Base-by-base conservation (phyloP, 2,888 invertebrate genomes). In the Eupithecia pulchellata region DNA sequence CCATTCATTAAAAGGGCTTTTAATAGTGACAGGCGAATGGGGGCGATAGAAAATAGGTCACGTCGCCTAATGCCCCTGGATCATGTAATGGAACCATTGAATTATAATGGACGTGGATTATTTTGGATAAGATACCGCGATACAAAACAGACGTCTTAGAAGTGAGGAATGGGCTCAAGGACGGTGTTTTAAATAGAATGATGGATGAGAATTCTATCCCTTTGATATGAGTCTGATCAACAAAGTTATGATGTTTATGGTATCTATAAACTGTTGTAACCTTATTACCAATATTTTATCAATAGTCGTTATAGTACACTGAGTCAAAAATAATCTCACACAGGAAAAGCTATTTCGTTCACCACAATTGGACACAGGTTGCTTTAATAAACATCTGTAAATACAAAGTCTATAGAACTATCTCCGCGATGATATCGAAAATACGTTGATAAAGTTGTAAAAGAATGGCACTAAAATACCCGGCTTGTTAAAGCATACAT, bases 101-200 rank as follows among this genome's bases (percentile, higher is more conserved):
- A 36, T 58, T 58, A 69, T 77, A 61, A 61, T 57, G 17, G 57
- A 73, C 64, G 64, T 52, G 52, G 52, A 57, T 29, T 57, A 57
- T 57, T 67, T 73, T 73, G 69, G 73, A 66, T 66, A 73, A 70
- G 47, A 63, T 60, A 60, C 74, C 65, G 68, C 75, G 77, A 82
- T 78, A 78, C 68, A 66, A 75, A 75, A 77, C 83, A 83, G 77
- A 79, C 71, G 71, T 72, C 74, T 78, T 65, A 74, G 77, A 78
- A 77, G 80, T 63, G 69, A 72, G 74, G 76, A 82, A 79, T 77
- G 77, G 75, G 80, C 76, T 80, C 87, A 86, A 87, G 85, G 84
- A 78, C 84, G 75, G 71, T 57, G 62, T 39, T 34, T 57, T 47
- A 71, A 73, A 72, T 71, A 75, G 71, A 63, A 29, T 36, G 69